phyloP scores from a whole-genome alignment of 2,888 invertebrate species.

The Campopleginae sp. region DNA sequence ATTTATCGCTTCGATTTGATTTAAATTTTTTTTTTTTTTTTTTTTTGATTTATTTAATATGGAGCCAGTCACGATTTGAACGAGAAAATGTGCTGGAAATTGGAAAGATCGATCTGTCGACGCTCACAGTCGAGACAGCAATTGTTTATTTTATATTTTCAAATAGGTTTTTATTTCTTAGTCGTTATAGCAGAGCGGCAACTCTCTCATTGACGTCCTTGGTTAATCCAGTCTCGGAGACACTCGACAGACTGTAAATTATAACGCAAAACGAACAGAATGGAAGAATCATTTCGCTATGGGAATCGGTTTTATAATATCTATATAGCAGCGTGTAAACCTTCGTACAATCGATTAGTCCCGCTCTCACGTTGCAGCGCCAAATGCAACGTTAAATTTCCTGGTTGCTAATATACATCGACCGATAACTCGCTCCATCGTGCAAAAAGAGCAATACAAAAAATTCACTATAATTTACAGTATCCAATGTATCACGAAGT shows the following conservation, averaged over 20 bases:
- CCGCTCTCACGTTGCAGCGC: constrained; percentile 63
- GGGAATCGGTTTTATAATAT: constrained; percentile 55
- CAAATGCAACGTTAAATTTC: constrained; percentile 61
- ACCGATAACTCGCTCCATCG: constrained; percentile 34
- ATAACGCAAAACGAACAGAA: constrained; percentile 49
- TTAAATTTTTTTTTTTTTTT: too few species aligned
- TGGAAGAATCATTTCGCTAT: constrained; percentile 59
- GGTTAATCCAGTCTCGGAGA: constrained; percentile 44
- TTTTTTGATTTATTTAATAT: not conserved
- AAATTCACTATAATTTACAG: not conserved
- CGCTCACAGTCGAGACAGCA: not conserved
- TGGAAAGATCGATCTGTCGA: not conserved
- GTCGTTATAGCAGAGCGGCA: constrained; percentile 43
- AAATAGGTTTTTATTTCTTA: constrained; percentile 47
- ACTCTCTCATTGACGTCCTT: constrained; percentile 69
- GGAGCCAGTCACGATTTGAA: not conserved
- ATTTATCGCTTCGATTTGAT: not conserved
- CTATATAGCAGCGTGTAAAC: constrained; percentile 43
- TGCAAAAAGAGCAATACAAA: not conserved
- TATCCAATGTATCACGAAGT: not conserved
- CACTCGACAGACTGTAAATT: constrained; percentile 48
- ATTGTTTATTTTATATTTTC: constrained; percentile 10
- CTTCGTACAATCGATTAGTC: constrained; percentile 63
- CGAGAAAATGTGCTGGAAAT: constrained; percentile 56
- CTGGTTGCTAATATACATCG: constrained; percentile 22